Evolutionary conservation across 2,888 invertebrate genomes (phyloP).

Genomic region (Philereme transversata): DNA sequence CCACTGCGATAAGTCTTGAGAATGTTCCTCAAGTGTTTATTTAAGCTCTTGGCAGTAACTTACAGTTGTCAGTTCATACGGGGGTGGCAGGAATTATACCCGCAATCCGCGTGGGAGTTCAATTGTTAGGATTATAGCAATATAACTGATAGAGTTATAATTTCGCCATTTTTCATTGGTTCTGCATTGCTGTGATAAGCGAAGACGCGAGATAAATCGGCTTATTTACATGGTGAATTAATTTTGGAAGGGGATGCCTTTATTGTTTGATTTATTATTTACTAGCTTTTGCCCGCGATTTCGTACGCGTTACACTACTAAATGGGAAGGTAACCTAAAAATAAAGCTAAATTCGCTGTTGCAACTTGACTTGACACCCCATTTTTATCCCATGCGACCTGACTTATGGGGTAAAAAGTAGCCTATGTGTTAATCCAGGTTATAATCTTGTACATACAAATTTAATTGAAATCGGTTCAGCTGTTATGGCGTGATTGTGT

Average conservation of each 20-base stretch:
- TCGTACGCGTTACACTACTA: too few species aligned
- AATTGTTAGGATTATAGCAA: constrained; percentile 3
- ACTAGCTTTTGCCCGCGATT: too few species aligned
- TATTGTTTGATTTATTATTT: neutral
- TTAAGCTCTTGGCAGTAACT: constrained; percentile 2
- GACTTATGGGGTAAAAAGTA: too few species aligned
- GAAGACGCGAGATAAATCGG: constrained; percentile 13
- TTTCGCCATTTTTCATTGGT: constrained; percentile 9
- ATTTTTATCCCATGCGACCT: too few species aligned
- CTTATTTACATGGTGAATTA: constrained; percentile 11
- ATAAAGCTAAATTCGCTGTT: too few species aligned
- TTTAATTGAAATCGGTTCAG: too few species aligned
- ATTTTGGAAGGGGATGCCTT: neutral
- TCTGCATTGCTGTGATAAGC: constrained; percentile 15
- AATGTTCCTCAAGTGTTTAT: constrained; percentile 6
- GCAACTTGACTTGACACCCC: too few species aligned
- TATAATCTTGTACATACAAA: too few species aligned
- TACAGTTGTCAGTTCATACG: constrained; percentile 6
- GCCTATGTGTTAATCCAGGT: too few species aligned
- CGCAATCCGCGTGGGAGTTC: constrained; percentile 8
- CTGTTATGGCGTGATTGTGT: too few species aligned
- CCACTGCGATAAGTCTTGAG: neutral
- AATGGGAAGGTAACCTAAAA: too few species aligned
- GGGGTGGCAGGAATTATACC: constrained; percentile 6
- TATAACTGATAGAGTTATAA: constrained; percentile 14